Percentiles rank a stretch among this genome's conserved stretches.
phyloP scores from a whole-genome alignment of 2,888 invertebrate genomes.

The Amblyteles armatorius region DNA sequence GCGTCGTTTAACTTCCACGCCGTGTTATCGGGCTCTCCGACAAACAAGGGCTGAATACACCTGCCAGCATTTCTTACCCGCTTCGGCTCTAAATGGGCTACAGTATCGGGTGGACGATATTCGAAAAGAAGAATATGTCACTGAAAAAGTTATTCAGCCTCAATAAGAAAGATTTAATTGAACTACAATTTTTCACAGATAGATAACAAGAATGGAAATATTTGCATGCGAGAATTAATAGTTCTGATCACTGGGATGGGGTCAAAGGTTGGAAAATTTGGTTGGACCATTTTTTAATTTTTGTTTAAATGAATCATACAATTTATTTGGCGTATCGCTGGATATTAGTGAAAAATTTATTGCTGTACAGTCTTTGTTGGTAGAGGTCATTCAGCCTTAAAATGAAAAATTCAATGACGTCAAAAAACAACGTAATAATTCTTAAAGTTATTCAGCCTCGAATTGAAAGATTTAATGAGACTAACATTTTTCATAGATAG shows the following conservation, averaged over 20 bases:
- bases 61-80: background rate
- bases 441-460: too few relatives aligned
- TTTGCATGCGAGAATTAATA: background rate
- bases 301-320: background rate
- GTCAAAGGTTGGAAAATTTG: background rate
- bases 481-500: too few relatives aligned
- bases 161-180: background rate
- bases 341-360: too few relatives aligned
- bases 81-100: background rate
- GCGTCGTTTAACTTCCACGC: background rate
- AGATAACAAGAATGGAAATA: background rate
- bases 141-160: background rate
- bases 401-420: too few relatives aligned
- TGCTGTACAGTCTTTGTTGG: too few relatives aligned
- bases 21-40: background rate
- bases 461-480: too few relatives aligned
- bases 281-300: background rate
- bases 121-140: background rate
- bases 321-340: background rate
- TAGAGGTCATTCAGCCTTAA: too few relatives aligned
- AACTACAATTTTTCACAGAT: background rate
- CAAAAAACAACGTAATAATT: too few relatives aligned
- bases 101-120: background rate
- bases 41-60: constrained; percentile 1
- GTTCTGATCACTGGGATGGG: background rate